Percentiles rank a stretch among this genome's conserved stretches.
These are phyloP conservation scores for Xyrauchen texanus DNA, from an alignment of 2,113 vertebrate genomes.

Conservation along the genomic window DNA sequence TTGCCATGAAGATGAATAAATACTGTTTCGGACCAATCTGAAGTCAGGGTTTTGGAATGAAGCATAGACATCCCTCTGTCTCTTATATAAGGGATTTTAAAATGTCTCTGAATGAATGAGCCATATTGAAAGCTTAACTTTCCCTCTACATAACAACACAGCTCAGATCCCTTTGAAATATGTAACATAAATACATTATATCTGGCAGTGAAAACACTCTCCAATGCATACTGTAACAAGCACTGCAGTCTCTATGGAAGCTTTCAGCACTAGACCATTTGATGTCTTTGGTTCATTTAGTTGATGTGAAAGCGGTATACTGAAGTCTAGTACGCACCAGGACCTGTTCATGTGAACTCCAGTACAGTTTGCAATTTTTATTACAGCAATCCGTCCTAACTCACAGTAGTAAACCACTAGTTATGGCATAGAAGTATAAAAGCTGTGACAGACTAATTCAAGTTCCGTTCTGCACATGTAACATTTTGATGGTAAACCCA, in stretches of 20 bases:
- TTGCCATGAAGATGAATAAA: constrained; percentile 7
- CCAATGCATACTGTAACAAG: neutral
- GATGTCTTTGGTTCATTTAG: too few species aligned
- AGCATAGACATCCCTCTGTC: constrained; percentile 10
- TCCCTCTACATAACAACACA: constrained; percentile 25
- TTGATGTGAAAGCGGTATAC: neutral
- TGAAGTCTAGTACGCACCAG: neutral
- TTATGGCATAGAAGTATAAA: too few species aligned
- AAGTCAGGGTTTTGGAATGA: constrained; percentile 32
- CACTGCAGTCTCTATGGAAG: neutral
- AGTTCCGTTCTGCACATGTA: neutral
- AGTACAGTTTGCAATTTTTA: neutral
- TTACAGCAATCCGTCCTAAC: neutral
- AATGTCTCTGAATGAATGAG: constrained; percentile 35
- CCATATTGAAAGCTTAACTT: constrained; percentile 23
- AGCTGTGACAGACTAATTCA: too few species aligned
- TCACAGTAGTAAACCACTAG: neutral
- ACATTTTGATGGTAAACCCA: too few species aligned
- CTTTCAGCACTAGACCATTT: neutral
- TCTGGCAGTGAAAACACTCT: neutral
- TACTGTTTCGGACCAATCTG: neutral
- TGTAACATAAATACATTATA: neutral
- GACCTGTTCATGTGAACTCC: neutral
- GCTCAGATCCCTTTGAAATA: constrained; percentile 1
- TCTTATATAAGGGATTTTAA: constrained; percentile 25